Conservation (phyloP, 2,888 invertebrate species). For the Drosophila nigritarsus region DNA sequence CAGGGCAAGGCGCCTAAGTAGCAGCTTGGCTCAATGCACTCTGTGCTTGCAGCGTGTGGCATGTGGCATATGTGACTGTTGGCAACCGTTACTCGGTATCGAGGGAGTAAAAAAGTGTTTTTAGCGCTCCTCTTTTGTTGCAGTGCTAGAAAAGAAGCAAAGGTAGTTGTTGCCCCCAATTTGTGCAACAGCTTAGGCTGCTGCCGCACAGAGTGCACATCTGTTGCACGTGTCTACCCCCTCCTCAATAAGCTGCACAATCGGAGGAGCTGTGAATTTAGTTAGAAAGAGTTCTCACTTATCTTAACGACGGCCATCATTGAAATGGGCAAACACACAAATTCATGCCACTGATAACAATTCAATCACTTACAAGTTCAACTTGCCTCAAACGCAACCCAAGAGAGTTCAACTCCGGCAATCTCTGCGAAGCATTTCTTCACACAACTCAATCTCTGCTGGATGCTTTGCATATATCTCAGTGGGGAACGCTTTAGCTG, state of each 20-base stretch:
- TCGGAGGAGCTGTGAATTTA: not conserved
- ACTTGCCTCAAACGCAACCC: conserved; percentile 61
- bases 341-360: conserved; percentile 64
- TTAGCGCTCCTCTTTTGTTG: conserved; percentile 8
- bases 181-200: conserved; percentile 25
- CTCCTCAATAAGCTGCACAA: not conserved
- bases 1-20: conserved; percentile 13
- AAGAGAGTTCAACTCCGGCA: conserved; percentile 42
- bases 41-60: conserved; percentile 19
- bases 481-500: conserved; percentile 35
- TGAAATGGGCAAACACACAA: conserved; percentile 59
- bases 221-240: not conserved
- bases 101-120: conserved; percentile 44
- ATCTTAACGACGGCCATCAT: conserved; percentile 27
- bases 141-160: conserved; percentile 8
- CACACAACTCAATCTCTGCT: conserved; percentile 7
- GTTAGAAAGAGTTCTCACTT: conserved; percentile 9
- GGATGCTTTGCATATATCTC: conserved; percentile 14
- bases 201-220: not conserved
- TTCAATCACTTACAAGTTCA: conserved; percentile 75
- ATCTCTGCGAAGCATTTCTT: conserved; percentile 12
- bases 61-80: conserved; percentile 21
- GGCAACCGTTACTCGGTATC: conserved; percentile 35
- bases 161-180: conserved; percentile 16
- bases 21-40: conserved; percentile 38